Base-by-base conservation (phyloP, 1,140 invertebrate species). In the Heterodera schachtii region DNA sequence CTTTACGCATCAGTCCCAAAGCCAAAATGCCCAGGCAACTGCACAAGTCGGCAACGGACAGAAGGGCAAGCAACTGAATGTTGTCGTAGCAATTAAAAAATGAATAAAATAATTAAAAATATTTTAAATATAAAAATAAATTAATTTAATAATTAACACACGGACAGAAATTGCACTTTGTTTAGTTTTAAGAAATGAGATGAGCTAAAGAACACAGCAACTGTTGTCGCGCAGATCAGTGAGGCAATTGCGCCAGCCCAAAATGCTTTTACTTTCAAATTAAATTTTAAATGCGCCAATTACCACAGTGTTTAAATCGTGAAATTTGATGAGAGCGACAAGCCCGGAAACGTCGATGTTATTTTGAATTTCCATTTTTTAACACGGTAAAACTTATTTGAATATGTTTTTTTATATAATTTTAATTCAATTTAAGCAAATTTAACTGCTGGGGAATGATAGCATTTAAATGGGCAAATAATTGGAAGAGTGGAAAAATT, bases 141-240 rank as follows among this genome's bases (percentile, higher is more conserved):
- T 52, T 8, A 13, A 52, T 13, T 52, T 52, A 52, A 52, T 52
- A 8, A 49, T 75, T n/a, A 71, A 6, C 19, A 31, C 44, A n/a
- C 49, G n/a, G 47, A 13, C 47, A 57, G 49, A 73, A 57, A 60
- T 16, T 4, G 16, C 16, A 60, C 57, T 19, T 60, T 60, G 19
- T 60, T 60, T 60, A 16, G 57, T 16, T 60, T 60, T 19, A 84
- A 76, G 46, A 84, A 84, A n/a, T 82, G 84, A 44, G 75, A 74
- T 57, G 84, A 85, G 21, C 84, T 83, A n/a, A 83, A 70, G 71
- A 84, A 84, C 8, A 84, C 67, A 46, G 66, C 16, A 19, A 84
- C 31, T 67, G 80, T 81, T n/a, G 46, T 43, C 16, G 70, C 19
- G 47, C 80, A 81, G 16, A 81, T n/a, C 31, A 81, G 43, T 1